Percentiles rank a stretch among this genome's conserved stretches.
phyloP scores from a whole-genome alignment of 2,888 invertebrate genomes.

The Mythimna vitellina region DNA sequence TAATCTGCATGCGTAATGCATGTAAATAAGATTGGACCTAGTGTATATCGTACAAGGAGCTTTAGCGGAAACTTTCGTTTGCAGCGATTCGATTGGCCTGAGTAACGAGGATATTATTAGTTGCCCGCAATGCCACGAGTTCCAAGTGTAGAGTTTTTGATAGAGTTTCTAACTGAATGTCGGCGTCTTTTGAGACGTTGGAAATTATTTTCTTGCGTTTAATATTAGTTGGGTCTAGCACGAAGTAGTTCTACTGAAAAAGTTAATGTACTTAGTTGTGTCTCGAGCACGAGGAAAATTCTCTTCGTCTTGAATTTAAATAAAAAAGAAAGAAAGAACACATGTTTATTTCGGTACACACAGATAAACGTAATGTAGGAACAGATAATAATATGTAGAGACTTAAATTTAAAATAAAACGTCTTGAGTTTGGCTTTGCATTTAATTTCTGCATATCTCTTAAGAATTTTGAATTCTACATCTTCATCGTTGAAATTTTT shows the following conservation, averaged over 20 bases:
- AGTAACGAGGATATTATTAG: slow-evolving; percentile 60
- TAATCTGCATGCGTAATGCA: slow-evolving; percentile 85
- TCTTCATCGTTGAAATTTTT: too few relatives aligned
- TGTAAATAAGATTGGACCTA: slow-evolving; percentile 75
- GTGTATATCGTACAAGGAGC: slow-evolving; percentile 60
- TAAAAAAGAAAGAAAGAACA: not conserved
- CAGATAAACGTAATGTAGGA: too few relatives aligned
- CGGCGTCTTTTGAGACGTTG: slow-evolving; percentile 33
- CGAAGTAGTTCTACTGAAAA: not conserved
- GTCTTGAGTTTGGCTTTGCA: not conserved
- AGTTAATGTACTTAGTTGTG: not conserved
- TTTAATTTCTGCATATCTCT: not conserved
- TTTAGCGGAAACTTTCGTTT: slow-evolving; percentile 66
- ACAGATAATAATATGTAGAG: too few relatives aligned
- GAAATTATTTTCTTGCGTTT: slow-evolving; percentile 21
- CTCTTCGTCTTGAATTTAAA: not conserved
- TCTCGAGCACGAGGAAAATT: not conserved
- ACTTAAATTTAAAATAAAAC: too few relatives aligned
- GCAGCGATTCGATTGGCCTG: slow-evolving; percentile 59
- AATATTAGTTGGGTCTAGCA: not conserved
- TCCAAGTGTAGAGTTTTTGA: slow-evolving; percentile 29
- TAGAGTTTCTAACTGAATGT: slow-evolving; percentile 30
- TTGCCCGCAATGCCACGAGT: slow-evolving; percentile 31
- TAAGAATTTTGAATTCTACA: not conserved
- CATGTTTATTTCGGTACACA: too few relatives aligned